Evolutionary conservation across 2,797 vertebrate genomes (phyloP).

Genomic region (Echiichthys vipera): DNA sequence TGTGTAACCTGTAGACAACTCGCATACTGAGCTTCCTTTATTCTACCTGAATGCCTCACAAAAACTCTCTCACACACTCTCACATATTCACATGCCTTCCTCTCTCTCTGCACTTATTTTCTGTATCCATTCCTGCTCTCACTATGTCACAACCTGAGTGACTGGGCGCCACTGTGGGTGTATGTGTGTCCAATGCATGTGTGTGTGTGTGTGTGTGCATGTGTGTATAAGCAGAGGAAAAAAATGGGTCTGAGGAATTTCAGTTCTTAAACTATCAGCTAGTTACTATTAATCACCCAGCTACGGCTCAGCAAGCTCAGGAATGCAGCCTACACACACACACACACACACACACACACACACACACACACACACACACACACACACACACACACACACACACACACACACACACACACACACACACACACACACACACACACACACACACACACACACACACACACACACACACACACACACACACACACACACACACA

Average conservation of each 20-base stretch:
- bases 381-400: conserved; percentile 44
- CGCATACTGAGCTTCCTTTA: conserved; percentile 54
- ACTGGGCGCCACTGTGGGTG: conserved; percentile 1
- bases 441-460: conserved; percentile 9
- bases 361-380: not conserved
- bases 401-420: conserved; percentile 33
- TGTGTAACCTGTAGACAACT: conserved; percentile 54
- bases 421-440: conserved; percentile 25
- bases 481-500: conserved; percentile 52
- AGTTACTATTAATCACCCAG: conserved; percentile 84
- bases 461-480: not conserved
- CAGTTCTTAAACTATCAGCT: conserved; percentile 83
- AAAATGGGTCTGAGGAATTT: conserved; percentile 70
- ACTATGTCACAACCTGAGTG: conserved; percentile 26
- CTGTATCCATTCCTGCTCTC: conserved; percentile 21
- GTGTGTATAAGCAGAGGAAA: conserved; percentile 33
- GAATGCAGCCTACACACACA: conserved; percentile 87
- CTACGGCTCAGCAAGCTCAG: conserved; percentile 85
- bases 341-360: conserved; percentile 31
- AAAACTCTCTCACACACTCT: not conserved
- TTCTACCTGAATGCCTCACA: conserved; percentile 41
- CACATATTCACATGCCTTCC: not conserved
- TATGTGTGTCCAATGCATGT: not conserved
- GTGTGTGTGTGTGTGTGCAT: conserved; percentile 22
- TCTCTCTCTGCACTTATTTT: conserved; percentile 26